Evolutionary conservation across 2,888 invertebrate genomes (phyloP).

Genomic region (Nymphalis c-album): DNA sequence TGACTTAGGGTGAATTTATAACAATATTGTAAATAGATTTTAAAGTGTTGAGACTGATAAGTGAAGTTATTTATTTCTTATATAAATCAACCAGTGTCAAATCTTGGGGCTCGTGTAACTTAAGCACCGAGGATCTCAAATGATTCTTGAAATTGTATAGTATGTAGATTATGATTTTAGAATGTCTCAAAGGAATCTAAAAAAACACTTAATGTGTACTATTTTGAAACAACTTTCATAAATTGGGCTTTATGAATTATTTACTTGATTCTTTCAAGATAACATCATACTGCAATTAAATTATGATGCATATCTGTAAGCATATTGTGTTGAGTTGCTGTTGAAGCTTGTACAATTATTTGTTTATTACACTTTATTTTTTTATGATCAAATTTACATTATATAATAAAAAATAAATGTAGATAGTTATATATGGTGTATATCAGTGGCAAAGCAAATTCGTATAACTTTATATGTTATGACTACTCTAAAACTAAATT

Average conservation of each 20-base stretch:
- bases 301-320: slow-evolving; percentile 13
- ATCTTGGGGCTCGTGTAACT: slow-evolving; percentile 53
- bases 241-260: slow-evolving; percentile 47
- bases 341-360: slow-evolving; percentile 18
- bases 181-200: slow-evolving; percentile 13
- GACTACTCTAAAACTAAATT: slow-evolving; percentile 1
- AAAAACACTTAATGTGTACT: slow-evolving; percentile 23
- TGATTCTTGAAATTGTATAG: slow-evolving; percentile 52
- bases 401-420: slow-evolving; percentile 26
- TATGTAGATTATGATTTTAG: slow-evolving; percentile 23
- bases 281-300: slow-evolving; percentile 17
- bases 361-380: slow-evolving; percentile 21
- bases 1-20: slow-evolving; percentile 66
- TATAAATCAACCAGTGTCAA: slow-evolving; percentile 77
- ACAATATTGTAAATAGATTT: slow-evolving; percentile 76
- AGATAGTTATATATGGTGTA: slow-evolving; percentile 9
- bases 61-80: slow-evolving; percentile 79
- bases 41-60: slow-evolving; percentile 80
- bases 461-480: slow-evolving; percentile 1
- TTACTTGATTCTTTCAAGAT: slow-evolving; percentile 40
- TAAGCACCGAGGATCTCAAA: slow-evolving; percentile 65
- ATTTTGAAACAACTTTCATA: slow-evolving; percentile 21
- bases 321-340: slow-evolving; percentile 8
- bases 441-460: slow-evolving; percentile 8
- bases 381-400: slow-evolving; percentile 27